Evolutionary conservation across 2,888 invertebrate species (phyloP).

Genomic region (Cataglyphis albicans): DNA sequence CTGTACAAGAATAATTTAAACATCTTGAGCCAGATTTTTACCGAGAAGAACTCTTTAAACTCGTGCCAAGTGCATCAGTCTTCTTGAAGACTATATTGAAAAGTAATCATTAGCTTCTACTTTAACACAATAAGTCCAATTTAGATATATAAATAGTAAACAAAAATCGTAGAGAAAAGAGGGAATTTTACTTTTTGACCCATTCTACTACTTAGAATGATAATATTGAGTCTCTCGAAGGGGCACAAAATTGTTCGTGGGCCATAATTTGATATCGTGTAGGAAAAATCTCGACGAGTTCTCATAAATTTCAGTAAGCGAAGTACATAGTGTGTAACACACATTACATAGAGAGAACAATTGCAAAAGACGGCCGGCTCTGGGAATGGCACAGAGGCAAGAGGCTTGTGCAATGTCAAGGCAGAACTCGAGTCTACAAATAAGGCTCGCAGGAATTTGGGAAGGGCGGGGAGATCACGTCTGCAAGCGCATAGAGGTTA

Average conservation of each 20-base stretch:
- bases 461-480: conserved; percentile 37
- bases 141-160: too few relatives aligned
- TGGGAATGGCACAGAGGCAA: conserved; percentile 13
- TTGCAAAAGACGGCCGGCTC: conserved; percentile 28
- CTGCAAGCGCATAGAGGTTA: not conserved
- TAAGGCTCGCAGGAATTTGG: conserved; percentile 39
- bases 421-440: conserved; percentile 26
- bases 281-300: not conserved
- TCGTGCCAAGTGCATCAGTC: too few relatives aligned
- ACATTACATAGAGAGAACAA: not conserved
- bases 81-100: too few relatives aligned
- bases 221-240: not conserved
- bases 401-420: conserved; percentile 46
- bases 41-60: too few relatives aligned
- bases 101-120: too few relatives aligned
- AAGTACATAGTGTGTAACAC: not conserved
- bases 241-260: not conserved
- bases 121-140: too few relatives aligned
- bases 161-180: too few relatives aligned
- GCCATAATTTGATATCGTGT: not conserved
- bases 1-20: too few relatives aligned
- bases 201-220: too few relatives aligned
- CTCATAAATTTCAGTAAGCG: not conserved
- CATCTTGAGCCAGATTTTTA: too few relatives aligned
- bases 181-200: too few relatives aligned